A percentile compares a stretch with the other conserved stretches of the same genome.
Evolutionary conservation across 2,888 invertebrate species (phyloP).

Genomic region (Phaedon cochleariae): DNA sequence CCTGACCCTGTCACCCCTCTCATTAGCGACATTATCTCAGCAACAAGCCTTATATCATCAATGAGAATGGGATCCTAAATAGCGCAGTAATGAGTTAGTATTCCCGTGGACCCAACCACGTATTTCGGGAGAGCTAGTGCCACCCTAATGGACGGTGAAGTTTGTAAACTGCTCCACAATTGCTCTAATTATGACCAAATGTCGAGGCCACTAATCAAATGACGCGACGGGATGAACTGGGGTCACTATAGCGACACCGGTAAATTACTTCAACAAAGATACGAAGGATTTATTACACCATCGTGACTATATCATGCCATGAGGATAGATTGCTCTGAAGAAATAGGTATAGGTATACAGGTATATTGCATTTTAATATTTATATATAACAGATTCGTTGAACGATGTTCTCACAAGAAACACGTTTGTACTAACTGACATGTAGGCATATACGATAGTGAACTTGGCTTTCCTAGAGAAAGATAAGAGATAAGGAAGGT

Average conservation of each 20-base stretch:
- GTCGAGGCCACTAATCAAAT: constrained; percentile 37
- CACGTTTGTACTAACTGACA: too few relatives aligned
- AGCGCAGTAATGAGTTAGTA: constrained; percentile 50
- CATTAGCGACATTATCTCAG: constrained; percentile 45
- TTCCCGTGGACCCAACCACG: constrained; percentile 42
- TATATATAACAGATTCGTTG: too few relatives aligned
- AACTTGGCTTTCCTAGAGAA: too few relatives aligned
- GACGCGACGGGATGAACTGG: background rate
- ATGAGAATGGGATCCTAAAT: constrained; percentile 48
- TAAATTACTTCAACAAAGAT: background rate
- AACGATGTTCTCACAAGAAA: too few relatives aligned
- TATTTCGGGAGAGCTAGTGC: constrained; percentile 54
- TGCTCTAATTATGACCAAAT: constrained; percentile 60
- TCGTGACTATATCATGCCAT: too few relatives aligned
- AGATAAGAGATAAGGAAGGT: too few relatives aligned
- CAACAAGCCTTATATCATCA: constrained; percentile 44
- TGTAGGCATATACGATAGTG: too few relatives aligned
- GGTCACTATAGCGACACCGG: background rate
- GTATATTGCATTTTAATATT: too few relatives aligned
- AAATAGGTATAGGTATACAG: too few relatives aligned
- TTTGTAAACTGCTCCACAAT: constrained; percentile 57
- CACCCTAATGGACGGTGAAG: constrained; percentile 55
- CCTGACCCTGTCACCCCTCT: constrained; percentile 23
- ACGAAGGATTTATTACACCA: too few relatives aligned
- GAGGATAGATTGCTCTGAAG: too few relatives aligned